Percentiles rank a stretch among this genome's conserved stretches.
Conservation (phyloP, 1,140 invertebrate genomes). For the Brachionus rotundiformis region DNA sequence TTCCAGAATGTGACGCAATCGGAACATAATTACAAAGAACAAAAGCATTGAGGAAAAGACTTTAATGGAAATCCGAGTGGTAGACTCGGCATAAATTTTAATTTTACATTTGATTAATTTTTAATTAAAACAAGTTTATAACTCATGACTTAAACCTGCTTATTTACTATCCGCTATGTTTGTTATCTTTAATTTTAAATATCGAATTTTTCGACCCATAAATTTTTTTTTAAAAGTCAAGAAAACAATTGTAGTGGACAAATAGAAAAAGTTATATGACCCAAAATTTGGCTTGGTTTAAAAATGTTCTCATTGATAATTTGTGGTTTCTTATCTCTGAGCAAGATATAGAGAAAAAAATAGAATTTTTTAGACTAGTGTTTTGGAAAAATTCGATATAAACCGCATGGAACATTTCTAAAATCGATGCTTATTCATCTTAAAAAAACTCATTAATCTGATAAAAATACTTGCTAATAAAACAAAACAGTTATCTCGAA, state of each 20-base stretch:
- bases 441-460: background rate
- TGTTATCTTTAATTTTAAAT: conserved; percentile 1
- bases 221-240: background rate
- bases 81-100: background rate
- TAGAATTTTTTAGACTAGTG: background rate
- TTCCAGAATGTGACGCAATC: background rate
- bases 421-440: background rate
- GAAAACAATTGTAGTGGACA: background rate
- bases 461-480: background rate
- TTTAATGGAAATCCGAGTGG: background rate
- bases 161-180: background rate
- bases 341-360: background rate
- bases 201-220: background rate
- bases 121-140: background rate
- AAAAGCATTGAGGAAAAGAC: background rate
- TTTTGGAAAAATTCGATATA: background rate
- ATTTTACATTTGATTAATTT: conserved; percentile 17
- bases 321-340: background rate
- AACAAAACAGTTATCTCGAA: background rate
- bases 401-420: background rate
- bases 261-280: background rate
- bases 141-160: background rate
- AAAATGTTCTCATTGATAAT: background rate
- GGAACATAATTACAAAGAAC: background rate
- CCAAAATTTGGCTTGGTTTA: background rate